These are phyloP conservation scores for Drosophila pruinosa DNA, from an alignment of 1,140 invertebrate species.

Conservation along the genomic window DNA sequence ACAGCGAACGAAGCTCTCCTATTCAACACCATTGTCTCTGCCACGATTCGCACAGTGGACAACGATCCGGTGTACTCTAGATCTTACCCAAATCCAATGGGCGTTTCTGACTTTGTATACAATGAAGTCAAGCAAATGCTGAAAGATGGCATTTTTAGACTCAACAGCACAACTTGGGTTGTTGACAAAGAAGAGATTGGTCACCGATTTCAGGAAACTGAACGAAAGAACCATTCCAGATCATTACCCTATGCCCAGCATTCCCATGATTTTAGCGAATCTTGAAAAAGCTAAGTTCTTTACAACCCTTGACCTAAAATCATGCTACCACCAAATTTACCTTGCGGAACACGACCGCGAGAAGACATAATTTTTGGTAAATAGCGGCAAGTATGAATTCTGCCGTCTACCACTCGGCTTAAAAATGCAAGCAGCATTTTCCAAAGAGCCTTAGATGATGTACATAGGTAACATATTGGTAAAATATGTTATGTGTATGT, in stretches of 20 bases:
- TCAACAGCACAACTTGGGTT: conserved; percentile 52
- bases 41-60: conserved; percentile 28
- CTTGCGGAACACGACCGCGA: too few species aligned
- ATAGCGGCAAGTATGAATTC: not conserved
- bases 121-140: conserved; percentile 37
- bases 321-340: conserved; percentile 81
- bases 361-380: not conserved
- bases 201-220: not conserved
- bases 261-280: conserved; percentile 53
- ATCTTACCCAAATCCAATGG: conserved; percentile 38
- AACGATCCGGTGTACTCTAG: conserved; percentile 43
- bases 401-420: not conserved
- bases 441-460: not conserved
- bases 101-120: conserved; percentile 33
- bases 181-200: conserved; percentile 36
- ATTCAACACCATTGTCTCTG: conserved; percentile 28
- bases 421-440: not conserved
- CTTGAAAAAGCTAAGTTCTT: conserved; percentile 15
- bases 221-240: not conserved
- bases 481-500: too few species aligned
- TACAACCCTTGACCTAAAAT: conserved; percentile 40
- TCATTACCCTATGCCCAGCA: conserved; percentile 84
- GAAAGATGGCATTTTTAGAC: conserved; percentile 41
- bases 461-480: too few species aligned
- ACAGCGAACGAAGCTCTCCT: conserved; percentile 23